Percentiles rank a stretch among this genome's conserved stretches.
These are phyloP conservation scores for Passer montanus DNA, from an alignment of 2,113 vertebrate species.

Conservation along the genomic window DNA sequence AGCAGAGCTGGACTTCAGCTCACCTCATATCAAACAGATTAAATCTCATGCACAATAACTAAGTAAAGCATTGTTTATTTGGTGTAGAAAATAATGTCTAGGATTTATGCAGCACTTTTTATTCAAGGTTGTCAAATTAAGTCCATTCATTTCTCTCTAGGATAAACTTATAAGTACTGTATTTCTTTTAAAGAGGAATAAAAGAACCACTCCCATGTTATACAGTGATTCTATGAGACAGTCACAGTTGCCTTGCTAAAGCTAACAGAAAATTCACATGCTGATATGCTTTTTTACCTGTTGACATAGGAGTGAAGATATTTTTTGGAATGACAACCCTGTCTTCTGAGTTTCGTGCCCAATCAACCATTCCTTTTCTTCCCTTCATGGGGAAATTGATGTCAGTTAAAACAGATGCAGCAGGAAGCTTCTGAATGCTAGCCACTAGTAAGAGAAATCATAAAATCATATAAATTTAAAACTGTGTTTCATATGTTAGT, in stretches of 20 bases:
- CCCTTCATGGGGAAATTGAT: constrained; percentile 99
- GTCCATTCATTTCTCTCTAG: neutral
- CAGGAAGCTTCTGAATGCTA: constrained; percentile 97
- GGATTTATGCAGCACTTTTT: neutral
- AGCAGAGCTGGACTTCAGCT: neutral
- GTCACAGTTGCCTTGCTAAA: neutral
- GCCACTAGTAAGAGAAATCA: constrained; percentile 83
- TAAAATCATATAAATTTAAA: neutral
- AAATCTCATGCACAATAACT: neutral
- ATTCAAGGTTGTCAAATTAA: neutral
- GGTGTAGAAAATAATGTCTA: neutral
- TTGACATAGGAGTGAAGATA: constrained; percentile 91
- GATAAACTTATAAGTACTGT: neutral
- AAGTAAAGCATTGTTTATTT: neutral
- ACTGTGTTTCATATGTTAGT: neutral
- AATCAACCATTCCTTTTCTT: constrained; percentile 99
- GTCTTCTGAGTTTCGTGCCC: constrained; percentile 98
- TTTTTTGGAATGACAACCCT: constrained; percentile 97
- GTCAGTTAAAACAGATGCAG: constrained; percentile 95
- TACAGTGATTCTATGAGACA: neutral
- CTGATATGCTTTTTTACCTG: constrained; percentile 79
- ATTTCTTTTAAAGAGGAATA: neutral
- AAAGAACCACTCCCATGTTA: neutral
- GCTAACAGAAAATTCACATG: neutral
- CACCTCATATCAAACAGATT: neutral